phyloP scores from a whole-genome alignment of 2,797 vertebrate genomes.

The Meriones psammophilus region DNA sequence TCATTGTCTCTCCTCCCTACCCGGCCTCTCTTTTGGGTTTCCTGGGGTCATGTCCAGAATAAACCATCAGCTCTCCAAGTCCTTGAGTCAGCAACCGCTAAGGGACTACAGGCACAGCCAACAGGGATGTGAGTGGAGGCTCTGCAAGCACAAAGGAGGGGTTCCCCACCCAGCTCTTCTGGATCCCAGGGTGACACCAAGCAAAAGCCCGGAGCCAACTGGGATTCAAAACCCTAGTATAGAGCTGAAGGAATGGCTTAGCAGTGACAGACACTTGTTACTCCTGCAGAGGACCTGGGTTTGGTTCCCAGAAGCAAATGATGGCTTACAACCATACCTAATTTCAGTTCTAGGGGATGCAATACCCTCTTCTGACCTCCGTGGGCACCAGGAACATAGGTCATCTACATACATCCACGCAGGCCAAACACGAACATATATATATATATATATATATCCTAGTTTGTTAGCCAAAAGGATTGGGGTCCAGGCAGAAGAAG shows the following conservation, averaged over 20 bases:
- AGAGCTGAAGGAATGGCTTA: neutral
- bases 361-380: neutral
- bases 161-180: neutral
- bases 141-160: neutral
- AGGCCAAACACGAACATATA: neutral
- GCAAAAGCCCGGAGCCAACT: neutral
- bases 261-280: neutral
- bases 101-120: neutral
- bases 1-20: constrained; percentile 12
- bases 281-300: neutral
- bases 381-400: neutral
- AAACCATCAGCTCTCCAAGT: constrained; percentile 3
- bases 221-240: neutral
- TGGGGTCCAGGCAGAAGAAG: neutral
- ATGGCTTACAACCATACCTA: neutral
- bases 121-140: neutral
- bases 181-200: neutral
- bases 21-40: constrained; percentile 45
- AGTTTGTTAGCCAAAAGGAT: neutral
- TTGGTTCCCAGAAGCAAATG: neutral
- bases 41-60: neutral
- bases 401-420: neutral
- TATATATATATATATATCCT: no score
- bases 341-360: neutral
- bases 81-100: neutral